Conservation (phyloP, 2,797 vertebrate genomes). For the Microhierax caerulescens region DNA sequence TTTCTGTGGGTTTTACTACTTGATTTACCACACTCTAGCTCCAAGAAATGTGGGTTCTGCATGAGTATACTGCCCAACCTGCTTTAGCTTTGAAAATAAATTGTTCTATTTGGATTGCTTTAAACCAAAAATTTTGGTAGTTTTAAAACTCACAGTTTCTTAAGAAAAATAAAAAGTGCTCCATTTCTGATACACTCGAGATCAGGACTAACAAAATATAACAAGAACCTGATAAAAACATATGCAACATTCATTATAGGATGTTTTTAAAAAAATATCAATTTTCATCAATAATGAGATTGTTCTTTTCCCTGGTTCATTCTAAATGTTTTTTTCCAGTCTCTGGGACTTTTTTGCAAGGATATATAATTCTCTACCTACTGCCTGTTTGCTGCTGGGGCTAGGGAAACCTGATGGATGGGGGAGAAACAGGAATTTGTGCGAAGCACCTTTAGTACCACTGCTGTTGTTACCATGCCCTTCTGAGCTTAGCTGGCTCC, state of each 20-base stretch:
- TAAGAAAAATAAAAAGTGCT: rapidly evolving
- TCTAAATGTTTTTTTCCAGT: neutral
- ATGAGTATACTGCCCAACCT: neutral
- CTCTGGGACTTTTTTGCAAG: neutral
- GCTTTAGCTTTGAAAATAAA: neutral
- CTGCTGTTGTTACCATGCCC: neutral
- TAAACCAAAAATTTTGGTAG: neutral
- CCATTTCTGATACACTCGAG: neutral
- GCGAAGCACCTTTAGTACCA: neutral
- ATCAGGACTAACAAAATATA: neutral
- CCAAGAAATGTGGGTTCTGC: neutral
- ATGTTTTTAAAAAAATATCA: too few species aligned
- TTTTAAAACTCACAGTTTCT: neutral
- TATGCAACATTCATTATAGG: neutral
- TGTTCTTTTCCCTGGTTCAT: neutral
- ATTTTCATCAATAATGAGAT: neutral
- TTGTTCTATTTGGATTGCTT: neutral
- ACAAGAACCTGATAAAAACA: neutral
- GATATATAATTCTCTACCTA: neutral
- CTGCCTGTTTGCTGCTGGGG: neutral
- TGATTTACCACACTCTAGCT: neutral
- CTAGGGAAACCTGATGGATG: neutral
- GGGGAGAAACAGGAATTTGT: neutral
- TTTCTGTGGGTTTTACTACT: neutral
- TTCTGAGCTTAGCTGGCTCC: neutral